Conservation (phyloP, 2,888 invertebrate species). For the Spisula solida region DNA sequence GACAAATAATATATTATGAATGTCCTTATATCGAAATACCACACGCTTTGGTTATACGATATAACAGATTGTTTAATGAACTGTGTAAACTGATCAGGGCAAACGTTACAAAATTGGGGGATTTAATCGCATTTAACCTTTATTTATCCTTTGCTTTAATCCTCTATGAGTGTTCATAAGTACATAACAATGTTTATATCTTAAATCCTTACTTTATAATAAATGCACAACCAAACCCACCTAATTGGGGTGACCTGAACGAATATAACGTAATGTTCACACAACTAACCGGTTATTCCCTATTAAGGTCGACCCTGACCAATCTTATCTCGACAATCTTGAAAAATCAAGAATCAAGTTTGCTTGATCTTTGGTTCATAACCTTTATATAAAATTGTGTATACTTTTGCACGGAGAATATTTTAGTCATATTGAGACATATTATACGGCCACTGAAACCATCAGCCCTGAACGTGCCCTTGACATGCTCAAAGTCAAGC, state of each 20-base stretch:
- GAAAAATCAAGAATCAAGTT: background rate
- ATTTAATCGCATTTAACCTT: slow-evolving; percentile 15
- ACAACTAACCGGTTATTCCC: background rate
- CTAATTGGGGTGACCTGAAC: background rate
- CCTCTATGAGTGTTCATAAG: background rate
- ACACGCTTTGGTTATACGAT: background rate
- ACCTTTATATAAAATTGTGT: background rate
- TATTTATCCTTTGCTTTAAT: slow-evolving; percentile 25
- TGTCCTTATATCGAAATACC: background rate
- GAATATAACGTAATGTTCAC: background rate
- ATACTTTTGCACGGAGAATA: no score
- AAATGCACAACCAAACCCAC: background rate
- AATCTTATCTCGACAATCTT: background rate
- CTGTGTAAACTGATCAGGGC: slow-evolving; percentile 1
- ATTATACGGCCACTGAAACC: no score
- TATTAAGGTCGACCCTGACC: background rate
- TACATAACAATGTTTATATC: slow-evolving; percentile 2
- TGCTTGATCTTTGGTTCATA: background rate
- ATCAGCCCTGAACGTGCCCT: no score
- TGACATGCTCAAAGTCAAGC: no score
- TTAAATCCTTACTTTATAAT: background rate
- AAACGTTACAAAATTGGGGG: slow-evolving; percentile 10
- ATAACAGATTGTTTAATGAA: background rate
- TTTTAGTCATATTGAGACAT: no score
- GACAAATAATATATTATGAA: background rate